Percentiles rank a stretch among this genome's conserved stretches.
Conservation (phyloP, 2,113 vertebrate genomes). For the Dissostichus mawsoni region DNA sequence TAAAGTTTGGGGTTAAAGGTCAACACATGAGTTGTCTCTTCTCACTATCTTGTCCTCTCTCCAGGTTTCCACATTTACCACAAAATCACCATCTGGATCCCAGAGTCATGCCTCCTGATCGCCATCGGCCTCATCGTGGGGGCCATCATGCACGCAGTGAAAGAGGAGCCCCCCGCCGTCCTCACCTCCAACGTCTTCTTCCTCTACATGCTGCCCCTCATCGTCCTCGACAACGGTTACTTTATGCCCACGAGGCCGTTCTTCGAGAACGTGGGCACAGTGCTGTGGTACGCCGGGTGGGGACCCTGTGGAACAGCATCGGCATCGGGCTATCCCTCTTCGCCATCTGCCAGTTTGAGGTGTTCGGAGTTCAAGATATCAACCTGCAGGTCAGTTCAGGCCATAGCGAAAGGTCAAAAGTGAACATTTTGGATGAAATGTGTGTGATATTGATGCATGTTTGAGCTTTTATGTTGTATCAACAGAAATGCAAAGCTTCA, state of each 20-base stretch:
- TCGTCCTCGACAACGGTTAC: constrained; percentile 93
- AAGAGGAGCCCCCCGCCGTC: constrained; percentile 91
- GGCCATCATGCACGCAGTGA: constrained; percentile 91
- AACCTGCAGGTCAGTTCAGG: constrained; percentile 80
- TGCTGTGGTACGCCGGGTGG: constrained; percentile 93
- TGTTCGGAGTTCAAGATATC: constrained; percentile 91
- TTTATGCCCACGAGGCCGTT: constrained; percentile 95
- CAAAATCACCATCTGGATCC: constrained; percentile 92
- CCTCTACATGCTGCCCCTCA: constrained; percentile 93
- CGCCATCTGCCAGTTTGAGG: constrained; percentile 92
- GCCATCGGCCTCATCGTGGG: constrained; percentile 93
- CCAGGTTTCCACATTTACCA: constrained; percentile 95
- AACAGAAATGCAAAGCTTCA: too few species aligned
- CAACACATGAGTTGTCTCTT: background rate
- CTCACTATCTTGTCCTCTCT: background rate
- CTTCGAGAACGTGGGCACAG: constrained; percentile 94
- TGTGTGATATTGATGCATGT: background rate
- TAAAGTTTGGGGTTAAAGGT: background rate
- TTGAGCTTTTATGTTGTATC: too few species aligned
- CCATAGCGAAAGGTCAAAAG: constrained; percentile 8
- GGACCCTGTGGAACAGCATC: constrained; percentile 94
- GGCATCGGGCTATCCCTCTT: constrained; percentile 92
- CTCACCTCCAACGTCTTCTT: constrained; percentile 94
- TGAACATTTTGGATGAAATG: background rate
- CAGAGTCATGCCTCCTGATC: constrained; percentile 95